Conservation (phyloP, 2,113 vertebrate species). For the Poeciliopsis prolifica region DNA sequence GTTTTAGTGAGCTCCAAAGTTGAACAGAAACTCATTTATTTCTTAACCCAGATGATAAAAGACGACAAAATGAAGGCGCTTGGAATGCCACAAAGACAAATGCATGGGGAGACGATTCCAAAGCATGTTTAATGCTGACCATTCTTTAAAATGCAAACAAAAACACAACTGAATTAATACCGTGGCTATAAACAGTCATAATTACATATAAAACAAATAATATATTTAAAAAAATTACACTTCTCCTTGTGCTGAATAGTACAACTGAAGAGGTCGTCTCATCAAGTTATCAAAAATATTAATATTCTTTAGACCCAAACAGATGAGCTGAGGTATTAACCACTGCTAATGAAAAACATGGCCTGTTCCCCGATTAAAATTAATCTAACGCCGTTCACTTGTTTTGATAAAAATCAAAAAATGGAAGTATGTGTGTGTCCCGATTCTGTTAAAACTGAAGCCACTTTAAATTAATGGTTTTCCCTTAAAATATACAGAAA, state of each 20-base stretch:
- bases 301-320: conserved; percentile 1
- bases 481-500: conserved; percentile 49
- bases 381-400: conserved; percentile 21
- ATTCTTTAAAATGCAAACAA: background rate
- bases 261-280: background rate
- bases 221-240: background rate
- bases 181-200: conserved; percentile 19
- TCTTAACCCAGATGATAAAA: conserved; percentile 1
- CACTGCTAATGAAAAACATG: background rate
- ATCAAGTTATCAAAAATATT: background rate
- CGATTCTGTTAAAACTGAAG: conserved; percentile 1
- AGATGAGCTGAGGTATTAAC: conserved; percentile 21
- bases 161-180: conserved; percentile 7
- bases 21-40: background rate
- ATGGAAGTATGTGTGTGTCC: conserved; percentile 23
- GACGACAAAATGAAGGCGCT: conserved; percentile 15
- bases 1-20: background rate
- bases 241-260: background rate
- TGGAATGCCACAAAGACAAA: conserved; percentile 22
- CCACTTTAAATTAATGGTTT: conserved; percentile 29
- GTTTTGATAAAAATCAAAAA: conserved; percentile 9
- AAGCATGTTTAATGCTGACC: conserved; percentile 3
- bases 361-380: conserved; percentile 8
- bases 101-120: background rate
- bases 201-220: conserved; percentile 5